phyloP scores from a whole-genome alignment of 2,113 vertebrate genomes.

The Thomomys bottae region DNA sequence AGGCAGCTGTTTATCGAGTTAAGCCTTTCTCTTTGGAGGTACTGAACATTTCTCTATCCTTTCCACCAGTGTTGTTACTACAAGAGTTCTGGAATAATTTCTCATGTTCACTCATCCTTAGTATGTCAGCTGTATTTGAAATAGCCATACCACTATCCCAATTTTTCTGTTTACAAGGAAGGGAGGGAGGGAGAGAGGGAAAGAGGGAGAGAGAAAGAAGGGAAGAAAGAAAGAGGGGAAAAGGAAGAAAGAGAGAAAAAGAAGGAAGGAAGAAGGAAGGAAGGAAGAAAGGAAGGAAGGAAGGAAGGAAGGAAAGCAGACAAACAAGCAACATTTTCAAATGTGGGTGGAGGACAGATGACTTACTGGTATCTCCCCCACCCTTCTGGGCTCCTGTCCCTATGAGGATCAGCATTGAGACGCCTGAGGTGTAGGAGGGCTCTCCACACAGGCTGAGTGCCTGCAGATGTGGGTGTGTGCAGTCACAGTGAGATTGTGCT shows the following conservation, averaged over 20 bases:
- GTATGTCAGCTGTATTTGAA: too few species aligned
- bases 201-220: too few species aligned
- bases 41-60: background rate
- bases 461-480: conserved; percentile 67
- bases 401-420: background rate
- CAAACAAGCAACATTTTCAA: conserved; percentile 13
- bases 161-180: conserved; percentile 4
- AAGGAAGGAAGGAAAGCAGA: conserved; percentile 15
- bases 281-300: background rate
- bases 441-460: background rate
- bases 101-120: background rate
- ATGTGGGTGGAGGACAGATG: conserved; percentile 51
- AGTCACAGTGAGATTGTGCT: background rate
- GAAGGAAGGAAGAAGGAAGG: too few species aligned
- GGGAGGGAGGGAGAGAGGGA: background rate
- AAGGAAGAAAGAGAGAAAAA: background rate
- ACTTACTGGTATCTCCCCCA: conserved; percentile 35
- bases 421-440: conserved; percentile 43
- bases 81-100: background rate
- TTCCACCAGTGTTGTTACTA: background rate
- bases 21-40: background rate
- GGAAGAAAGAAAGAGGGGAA: background rate
- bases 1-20: background rate
- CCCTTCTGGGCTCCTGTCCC: conserved; percentile 55
- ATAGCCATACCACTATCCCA: background rate